A percentile compares a stretch with the other conserved stretches of the same genome.
Evolutionary conservation across 35 echinoderm and acorn worm species (phyloP).

Genomic region (Apostichopus parvimensis): DNA sequence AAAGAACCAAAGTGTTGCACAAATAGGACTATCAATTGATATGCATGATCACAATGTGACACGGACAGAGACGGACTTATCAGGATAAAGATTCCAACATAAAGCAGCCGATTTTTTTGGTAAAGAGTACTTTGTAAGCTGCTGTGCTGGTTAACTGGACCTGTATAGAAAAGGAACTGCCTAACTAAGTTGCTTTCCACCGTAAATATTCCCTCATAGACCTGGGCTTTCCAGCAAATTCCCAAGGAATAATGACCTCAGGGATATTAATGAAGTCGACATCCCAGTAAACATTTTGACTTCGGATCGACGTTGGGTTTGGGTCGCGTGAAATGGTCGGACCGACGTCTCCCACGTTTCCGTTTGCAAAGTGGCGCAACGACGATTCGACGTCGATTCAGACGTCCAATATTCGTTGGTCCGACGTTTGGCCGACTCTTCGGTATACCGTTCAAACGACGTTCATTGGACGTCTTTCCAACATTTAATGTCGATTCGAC

Average conservation of each 20-base stretch:
- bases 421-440: no score
- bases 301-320: no score
- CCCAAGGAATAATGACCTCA: constrained; percentile 23
- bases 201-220: constrained; percentile 58
- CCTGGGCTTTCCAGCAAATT: constrained; percentile 72
- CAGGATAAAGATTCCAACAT: constrained; percentile 39
- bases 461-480: no score
- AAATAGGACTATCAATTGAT: constrained; percentile 39
- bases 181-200: constrained; percentile 83
- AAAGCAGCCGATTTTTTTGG: constrained; percentile 65
- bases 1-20: constrained; percentile 48
- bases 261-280: constrained; percentile 32
- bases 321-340: no score
- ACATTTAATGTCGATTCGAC: no score
- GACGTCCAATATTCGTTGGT: no score
- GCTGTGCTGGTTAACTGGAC: constrained; percentile 50
- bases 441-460: no score
- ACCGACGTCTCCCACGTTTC: no score
- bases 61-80: constrained; percentile 26
- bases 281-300: background rate
- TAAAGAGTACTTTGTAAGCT: constrained; percentile 45
- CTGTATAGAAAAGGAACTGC: constrained; percentile 66
- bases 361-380: no score
- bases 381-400: no score
- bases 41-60: constrained; percentile 25